A percentile compares a stretch with the other conserved stretches of the same genome.
These are phyloP conservation scores for Pomacea maculata DNA, from an alignment of 1,140 invertebrate species.

Conservation along the genomic window DNA sequence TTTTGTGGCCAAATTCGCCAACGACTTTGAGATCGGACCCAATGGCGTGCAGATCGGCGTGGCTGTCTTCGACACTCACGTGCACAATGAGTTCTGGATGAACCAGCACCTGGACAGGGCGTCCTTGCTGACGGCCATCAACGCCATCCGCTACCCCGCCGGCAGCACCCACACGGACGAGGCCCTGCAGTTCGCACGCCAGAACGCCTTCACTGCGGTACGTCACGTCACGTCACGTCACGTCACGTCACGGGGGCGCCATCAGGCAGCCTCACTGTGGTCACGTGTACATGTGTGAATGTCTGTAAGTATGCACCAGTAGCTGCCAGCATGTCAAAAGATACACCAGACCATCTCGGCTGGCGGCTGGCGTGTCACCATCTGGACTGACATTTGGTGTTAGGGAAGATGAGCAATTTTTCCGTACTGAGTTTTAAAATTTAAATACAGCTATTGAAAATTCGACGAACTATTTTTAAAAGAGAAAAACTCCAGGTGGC, in stretches of 20 bases:
- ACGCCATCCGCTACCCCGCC: slow-evolving; percentile 31
- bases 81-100: slow-evolving; percentile 56
- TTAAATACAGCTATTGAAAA: too few relatives aligned
- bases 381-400: not conserved
- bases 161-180: slow-evolving; percentile 46
- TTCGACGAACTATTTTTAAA: too few relatives aligned
- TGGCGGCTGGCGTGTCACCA: not conserved
- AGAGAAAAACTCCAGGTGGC: too few relatives aligned
- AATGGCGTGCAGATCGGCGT: slow-evolving; percentile 31
- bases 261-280: too few relatives aligned
- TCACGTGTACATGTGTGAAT: too few relatives aligned
- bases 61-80: slow-evolving; percentile 32
- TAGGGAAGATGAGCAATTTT: not conserved
- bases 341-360: too few relatives aligned
- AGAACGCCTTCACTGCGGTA: slow-evolving; percentile 41
- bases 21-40: slow-evolving; percentile 42
- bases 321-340: too few relatives aligned
- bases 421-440: too few relatives aligned
- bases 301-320: too few relatives aligned
- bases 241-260: too few relatives aligned
- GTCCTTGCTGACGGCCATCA: slow-evolving; percentile 23
- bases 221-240: too few relatives aligned
- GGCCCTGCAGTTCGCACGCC: slow-evolving; percentile 43
- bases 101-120: slow-evolving; percentile 44
- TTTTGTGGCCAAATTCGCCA: slow-evolving; percentile 52